A percentile compares a stretch with the other conserved stretches of the same genome.
phyloP scores from a whole-genome alignment of 2,888 invertebrate genomes.

The Pristionchus fissidentatus region DNA sequence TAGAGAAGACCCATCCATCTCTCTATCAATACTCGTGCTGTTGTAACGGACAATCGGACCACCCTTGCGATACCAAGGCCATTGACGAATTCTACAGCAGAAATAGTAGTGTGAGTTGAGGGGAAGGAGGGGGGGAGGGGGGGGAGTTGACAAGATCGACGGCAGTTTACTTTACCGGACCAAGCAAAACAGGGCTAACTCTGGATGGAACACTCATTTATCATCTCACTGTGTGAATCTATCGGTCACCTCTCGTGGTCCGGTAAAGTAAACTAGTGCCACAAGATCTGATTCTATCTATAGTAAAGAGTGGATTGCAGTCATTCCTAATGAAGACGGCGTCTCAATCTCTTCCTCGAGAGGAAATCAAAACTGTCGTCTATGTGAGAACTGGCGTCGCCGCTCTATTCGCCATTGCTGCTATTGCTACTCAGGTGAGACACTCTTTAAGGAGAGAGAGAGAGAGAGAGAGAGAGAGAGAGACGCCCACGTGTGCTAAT shows the following conservation, averaged over 20 bases:
- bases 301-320: neutral
- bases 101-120: neutral
- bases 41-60: too few relatives aligned
- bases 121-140: neutral
- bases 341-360: slow-evolving; percentile 5
- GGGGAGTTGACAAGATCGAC: neutral
- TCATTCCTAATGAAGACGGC: neutral
- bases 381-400: slow-evolving; percentile 1
- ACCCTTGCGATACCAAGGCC: neutral
- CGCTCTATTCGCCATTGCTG: slow-evolving; percentile 16
- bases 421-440: slow-evolving; percentile 26
- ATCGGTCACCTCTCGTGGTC: too few relatives aligned
- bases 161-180: neutral
- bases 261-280: too few relatives aligned
- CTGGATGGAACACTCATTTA: too few relatives aligned
- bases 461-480: neutral
- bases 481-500: too few relatives aligned
- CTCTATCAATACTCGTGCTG: slow-evolving; percentile 34
- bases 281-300: too few relatives aligned
- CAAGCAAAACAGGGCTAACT: neutral
- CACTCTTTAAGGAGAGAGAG: neutral
- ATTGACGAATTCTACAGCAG: neutral
- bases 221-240: too few relatives aligned
- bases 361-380: slow-evolving; percentile 21
- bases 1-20: slow-evolving; percentile 38